Percentiles rank a stretch among this genome's conserved stretches.
phyloP scores from a whole-genome alignment of 2,113 vertebrate genomes.

The Alethe castanea region DNA sequence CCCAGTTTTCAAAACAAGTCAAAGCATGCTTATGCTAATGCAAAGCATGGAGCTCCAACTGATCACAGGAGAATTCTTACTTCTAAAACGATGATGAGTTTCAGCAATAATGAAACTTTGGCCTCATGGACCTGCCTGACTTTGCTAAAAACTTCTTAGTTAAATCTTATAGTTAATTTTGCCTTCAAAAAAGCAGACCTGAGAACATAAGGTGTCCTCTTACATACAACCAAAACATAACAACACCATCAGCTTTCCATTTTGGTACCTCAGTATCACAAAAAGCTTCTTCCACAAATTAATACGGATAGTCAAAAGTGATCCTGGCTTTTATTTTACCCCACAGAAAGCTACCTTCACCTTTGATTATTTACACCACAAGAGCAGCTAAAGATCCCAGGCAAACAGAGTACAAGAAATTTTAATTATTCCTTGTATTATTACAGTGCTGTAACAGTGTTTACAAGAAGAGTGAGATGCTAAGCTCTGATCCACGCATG shows the following conservation, averaged over 20 bases:
- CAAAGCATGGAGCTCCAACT: neutral
- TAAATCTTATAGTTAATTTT: neutral
- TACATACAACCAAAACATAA: neutral
- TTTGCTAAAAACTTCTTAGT: neutral
- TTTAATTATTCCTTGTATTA: neutral
- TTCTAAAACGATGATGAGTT: neutral
- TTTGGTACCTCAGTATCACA: neutral
- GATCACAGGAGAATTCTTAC: neutral
- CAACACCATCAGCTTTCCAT: neutral
- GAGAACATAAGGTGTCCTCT: neutral
- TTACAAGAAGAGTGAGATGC: conserved; percentile 12
- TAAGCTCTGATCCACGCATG: conserved; percentile 37
- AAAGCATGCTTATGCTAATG: neutral
- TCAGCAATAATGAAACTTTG: neutral
- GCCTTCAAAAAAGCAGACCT: neutral
- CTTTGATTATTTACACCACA: conserved; percentile 6
- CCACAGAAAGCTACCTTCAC: conserved; percentile 18
- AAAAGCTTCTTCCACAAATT: neutral
- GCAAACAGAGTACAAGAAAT: neutral
- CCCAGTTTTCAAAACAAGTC: neutral
- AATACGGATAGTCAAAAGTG: neutral
- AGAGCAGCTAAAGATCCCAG: conserved; percentile 14
- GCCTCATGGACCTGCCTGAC: neutral
- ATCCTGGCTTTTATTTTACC: neutral
- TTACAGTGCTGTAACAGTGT: neutral